Percentiles rank a stretch among this genome's conserved stretches.
Conservation (phyloP, 2,113 vertebrate species). For the Callipepla californica region DNA sequence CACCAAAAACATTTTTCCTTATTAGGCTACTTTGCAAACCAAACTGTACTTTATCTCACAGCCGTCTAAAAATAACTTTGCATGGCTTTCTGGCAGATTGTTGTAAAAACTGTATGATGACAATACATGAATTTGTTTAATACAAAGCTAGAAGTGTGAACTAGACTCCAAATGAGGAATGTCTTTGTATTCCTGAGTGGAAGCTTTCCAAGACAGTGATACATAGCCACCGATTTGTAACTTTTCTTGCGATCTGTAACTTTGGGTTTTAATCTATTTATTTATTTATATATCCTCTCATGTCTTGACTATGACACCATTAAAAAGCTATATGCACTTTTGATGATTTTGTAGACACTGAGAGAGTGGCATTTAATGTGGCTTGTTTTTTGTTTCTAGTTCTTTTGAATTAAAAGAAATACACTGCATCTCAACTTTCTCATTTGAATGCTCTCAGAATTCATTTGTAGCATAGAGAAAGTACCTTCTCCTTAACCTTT, state of each 20-base stretch:
- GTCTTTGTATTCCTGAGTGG: constrained; percentile 37
- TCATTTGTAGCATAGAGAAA: neutral
- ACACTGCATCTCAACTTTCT: neutral
- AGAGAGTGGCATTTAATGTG: neutral
- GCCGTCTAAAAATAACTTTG: constrained; percentile 47
- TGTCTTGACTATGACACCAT: neutral
- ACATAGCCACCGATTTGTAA: constrained; percentile 43
- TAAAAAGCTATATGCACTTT: neutral
- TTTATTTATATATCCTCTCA: neutral
- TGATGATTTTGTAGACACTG: neutral
- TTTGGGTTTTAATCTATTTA: neutral
- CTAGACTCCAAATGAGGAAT: constrained; percentile 34
- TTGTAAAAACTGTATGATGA: constrained; percentile 43
- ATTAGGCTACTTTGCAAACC: constrained; percentile 59
- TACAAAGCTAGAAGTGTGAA: constrained; percentile 46
- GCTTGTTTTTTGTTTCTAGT: neutral
- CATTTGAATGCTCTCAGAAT: neutral
- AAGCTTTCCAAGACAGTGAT: constrained; percentile 58
- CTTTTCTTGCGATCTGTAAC: constrained; percentile 36
- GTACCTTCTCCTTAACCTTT: neutral
- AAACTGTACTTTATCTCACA: constrained; percentile 39
- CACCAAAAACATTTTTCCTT: constrained; percentile 51
- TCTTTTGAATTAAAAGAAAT: neutral
- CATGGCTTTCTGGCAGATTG: constrained; percentile 61
- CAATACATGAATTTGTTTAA: constrained; percentile 52